Evolutionary conservation across 2,113 vertebrate species (phyloP).

Genomic region (Myotis yumanensis): DNA sequence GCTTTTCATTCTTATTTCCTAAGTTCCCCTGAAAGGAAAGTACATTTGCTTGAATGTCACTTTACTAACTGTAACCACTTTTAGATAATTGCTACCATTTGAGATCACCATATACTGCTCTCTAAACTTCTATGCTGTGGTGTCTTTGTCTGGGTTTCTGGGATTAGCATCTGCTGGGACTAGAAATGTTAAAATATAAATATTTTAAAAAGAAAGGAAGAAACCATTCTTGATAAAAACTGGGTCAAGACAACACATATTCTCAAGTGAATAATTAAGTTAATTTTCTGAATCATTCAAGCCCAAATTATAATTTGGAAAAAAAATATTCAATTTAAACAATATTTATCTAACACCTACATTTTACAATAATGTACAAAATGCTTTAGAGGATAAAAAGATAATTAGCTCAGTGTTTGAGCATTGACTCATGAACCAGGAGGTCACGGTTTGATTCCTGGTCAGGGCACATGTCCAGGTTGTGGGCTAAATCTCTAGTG

Average conservation of each 20-base stretch:
- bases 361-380: slow-evolving; percentile 1
- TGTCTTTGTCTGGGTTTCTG: slow-evolving; percentile 1
- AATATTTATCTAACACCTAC: slow-evolving; percentile 43
- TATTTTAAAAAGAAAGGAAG: neutral
- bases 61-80: neutral
- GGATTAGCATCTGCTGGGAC: neutral
- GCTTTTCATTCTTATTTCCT: neutral
- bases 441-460: no score
- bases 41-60: neutral
- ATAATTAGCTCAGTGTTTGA: neutral
- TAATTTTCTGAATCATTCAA: slow-evolving; percentile 46
- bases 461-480: no score
- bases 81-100: neutral
- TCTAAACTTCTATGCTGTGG: neutral
- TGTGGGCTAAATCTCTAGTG: no score
- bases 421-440: no score
- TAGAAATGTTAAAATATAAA: slow-evolving; percentile 39
- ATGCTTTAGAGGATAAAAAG: neutral
- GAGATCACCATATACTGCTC: neutral
- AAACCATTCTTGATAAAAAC: slow-evolving; percentile 17
- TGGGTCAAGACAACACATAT: slow-evolving; percentile 33
- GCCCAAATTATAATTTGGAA: slow-evolving; percentile 42
- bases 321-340: slow-evolving; percentile 37
- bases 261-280: slow-evolving; percentile 51
- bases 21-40: neutral